Percentiles rank a stretch among this genome's conserved stretches.
Evolutionary conservation across 92 coral and sea anemone genomes (phyloP).

Genomic region (Bergia puertoricense): DNA sequence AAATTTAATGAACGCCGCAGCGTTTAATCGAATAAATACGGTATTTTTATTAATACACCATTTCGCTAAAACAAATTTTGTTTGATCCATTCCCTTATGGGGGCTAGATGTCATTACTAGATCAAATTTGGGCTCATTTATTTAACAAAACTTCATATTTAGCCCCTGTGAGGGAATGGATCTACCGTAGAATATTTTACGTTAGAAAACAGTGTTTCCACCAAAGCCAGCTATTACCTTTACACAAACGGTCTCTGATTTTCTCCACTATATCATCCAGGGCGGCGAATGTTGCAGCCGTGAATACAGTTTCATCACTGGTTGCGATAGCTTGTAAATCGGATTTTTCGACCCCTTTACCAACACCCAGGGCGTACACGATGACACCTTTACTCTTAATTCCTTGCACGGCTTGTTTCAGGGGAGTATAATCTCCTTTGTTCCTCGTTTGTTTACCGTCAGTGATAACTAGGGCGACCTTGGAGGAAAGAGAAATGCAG

Average conservation of each 20-base stretch:
- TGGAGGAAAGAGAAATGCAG: too few species aligned
- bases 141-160: too few species aligned
- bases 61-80: too few species aligned
- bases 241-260: neutral
- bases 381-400: neutral
- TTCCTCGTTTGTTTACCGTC: slow-evolving; percentile 3
- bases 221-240: neutral
- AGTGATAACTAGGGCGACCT: slow-evolving; percentile 17
- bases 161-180: too few species aligned
- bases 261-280: neutral
- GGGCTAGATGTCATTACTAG: too few species aligned
- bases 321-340: neutral
- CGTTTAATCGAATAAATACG: too few species aligned
- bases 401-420: neutral
- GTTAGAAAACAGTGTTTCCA: too few species aligned
- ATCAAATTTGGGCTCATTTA: too few species aligned
- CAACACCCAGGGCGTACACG: slow-evolving; percentile 11
- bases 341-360: neutral
- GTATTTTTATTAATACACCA: too few species aligned
- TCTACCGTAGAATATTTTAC: too few species aligned
- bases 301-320: neutral
- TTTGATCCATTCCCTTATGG: too few species aligned
- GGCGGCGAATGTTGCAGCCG: neutral
- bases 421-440: neutral
- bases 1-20: too few species aligned